phyloP scores from a whole-genome alignment of 2,797 vertebrate species.

The Galagoides demidoff region DNA sequence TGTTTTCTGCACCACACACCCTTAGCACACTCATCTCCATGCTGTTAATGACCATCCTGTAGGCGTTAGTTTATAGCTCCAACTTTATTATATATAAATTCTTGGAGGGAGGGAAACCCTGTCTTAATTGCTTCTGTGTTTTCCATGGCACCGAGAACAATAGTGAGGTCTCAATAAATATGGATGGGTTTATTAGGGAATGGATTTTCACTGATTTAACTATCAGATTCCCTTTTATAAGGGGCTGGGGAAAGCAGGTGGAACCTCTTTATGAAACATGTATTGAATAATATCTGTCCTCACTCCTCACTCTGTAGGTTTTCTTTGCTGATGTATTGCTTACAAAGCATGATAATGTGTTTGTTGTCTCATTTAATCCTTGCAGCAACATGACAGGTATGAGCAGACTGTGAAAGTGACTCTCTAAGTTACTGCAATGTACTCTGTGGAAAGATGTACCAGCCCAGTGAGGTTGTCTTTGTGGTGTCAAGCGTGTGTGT shows the following conservation, averaged over 20 bases:
- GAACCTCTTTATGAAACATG: background rate
- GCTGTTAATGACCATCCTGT: background rate
- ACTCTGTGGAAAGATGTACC: background rate
- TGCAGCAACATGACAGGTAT: background rate
- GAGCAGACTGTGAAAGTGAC: background rate
- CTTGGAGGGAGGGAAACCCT: constrained; percentile 32
- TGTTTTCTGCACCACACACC: background rate
- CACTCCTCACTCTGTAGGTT: background rate
- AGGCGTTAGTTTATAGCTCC: constrained; percentile 57
- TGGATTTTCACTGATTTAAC: constrained; percentile 36
- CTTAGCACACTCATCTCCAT: background rate
- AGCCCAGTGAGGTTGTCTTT: background rate
- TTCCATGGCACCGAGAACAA: constrained; percentile 60
- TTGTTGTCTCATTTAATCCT: background rate
- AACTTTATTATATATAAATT: constrained; percentile 40
- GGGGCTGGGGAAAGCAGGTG: constrained; percentile 5
- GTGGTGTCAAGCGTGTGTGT: background rate
- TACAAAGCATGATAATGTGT: background rate
- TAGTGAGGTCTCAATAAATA: constrained; percentile 1
- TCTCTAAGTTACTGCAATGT: background rate
- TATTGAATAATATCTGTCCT: background rate
- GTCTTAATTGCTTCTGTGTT: constrained; percentile 27
- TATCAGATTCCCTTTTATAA: constrained; percentile 21
- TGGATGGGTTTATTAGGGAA: constrained; percentile 59
- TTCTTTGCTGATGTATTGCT: background rate